Conservation (phyloP, 2,797 vertebrate genomes). For the Sebastes glaucus region DNA sequence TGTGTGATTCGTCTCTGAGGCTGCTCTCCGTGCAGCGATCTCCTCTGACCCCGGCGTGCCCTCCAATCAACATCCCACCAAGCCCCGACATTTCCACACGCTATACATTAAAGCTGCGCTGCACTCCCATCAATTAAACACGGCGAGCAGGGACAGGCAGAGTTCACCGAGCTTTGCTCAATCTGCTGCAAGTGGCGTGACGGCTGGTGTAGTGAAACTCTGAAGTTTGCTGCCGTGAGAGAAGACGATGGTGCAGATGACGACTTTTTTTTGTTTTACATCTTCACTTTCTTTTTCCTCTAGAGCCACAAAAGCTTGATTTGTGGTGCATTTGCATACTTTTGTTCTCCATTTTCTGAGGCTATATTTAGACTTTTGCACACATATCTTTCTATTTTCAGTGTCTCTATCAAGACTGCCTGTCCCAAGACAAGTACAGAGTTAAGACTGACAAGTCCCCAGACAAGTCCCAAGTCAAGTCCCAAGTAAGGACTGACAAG, state of each 20-base stretch:
- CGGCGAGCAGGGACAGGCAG: constrained; percentile 64
- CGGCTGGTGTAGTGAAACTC: background rate
- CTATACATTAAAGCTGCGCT: constrained; percentile 66
- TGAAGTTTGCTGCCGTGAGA: constrained; percentile 1
- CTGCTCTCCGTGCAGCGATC: constrained; percentile 48
- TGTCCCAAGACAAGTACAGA: background rate
- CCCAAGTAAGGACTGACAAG: too few relatives aligned
- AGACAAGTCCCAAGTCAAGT: too few relatives aligned
- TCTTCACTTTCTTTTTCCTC: background rate
- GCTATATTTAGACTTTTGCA: background rate
- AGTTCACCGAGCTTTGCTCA: constrained; percentile 65
- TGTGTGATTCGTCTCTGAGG: constrained; percentile 43
- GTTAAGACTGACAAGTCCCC: too few relatives aligned
- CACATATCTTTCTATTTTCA: background rate
- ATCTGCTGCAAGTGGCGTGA: constrained; percentile 24
- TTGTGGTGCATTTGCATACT: background rate
- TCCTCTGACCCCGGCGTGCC: constrained; percentile 43
- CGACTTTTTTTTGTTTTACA: background rate
- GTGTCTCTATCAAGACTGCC: background rate
- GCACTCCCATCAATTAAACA: constrained; percentile 74
- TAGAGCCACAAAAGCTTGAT: too few relatives aligned
- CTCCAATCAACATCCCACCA: constrained; percentile 34
- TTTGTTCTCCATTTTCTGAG: background rate
- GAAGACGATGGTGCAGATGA: background rate
- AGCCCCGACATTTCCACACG: constrained; percentile 35